Base-by-base conservation (phyloP, 1,140 invertebrate species). In the Eumaeus atala region DNA sequence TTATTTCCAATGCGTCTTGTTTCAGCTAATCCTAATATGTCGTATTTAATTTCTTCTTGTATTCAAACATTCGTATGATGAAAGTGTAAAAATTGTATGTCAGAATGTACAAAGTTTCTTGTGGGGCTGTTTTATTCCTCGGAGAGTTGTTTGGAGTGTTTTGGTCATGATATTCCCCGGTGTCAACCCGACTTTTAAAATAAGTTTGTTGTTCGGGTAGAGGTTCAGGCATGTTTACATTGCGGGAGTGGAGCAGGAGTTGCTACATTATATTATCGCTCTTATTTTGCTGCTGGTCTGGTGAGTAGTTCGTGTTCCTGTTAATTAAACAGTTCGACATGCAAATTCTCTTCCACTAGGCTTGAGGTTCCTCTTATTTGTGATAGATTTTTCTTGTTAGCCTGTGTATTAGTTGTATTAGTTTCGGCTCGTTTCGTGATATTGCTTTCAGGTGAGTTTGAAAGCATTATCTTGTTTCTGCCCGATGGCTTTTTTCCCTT, bases 1-100 rank as follows among this genome's bases (percentile, higher is more conserved):
- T 38, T 52, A n/a, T 48, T 50, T 17, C 62, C 59, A n/a, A 34
- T 52, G 3, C 54, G 40, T 52, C 58, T 60, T 56, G 37, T 56
- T 62, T 65, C 60, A 11, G 54, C 36, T 54, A 68, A 44, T 36
- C 62, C 66, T 28, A 64, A 4, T 37, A 67, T 51, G 28, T 64
- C 59, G 12, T 59, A 67, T 55, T 64, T 64, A 42, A 64, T 58
- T 36, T 62, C 35, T 58, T 56, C 50, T 61, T 18, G 6, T 54
- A 49, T 34, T 51, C 10, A 62, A 42, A 21, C 51, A 40, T 37
- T 55, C 58, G 11, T 57, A 38, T n/a, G 55, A 38, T 17, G 49
- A 57, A 0, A 65, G 48, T 58, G 60, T 38, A 61, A 5, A 65
- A 49, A 18, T 66, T 66, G 8, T 63, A 61, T 28, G 58, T 61